Evolutionary conservation across 2,888 invertebrate genomes (phyloP).

Genomic region (Biston betularia): DNA sequence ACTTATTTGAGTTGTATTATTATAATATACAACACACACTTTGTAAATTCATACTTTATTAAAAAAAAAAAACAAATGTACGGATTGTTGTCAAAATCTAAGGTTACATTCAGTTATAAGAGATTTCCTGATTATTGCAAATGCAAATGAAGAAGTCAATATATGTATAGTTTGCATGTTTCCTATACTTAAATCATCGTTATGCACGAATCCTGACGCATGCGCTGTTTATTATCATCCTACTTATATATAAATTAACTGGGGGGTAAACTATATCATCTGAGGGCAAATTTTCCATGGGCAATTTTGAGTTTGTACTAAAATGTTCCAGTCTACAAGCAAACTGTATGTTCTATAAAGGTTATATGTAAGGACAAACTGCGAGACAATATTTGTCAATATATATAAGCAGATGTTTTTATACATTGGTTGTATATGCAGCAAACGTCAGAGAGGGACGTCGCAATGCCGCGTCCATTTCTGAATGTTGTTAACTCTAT

Average conservation of each 20-base stretch:
- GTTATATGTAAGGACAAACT: conserved; percentile 11
- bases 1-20: no score
- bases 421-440: conserved; percentile 12
- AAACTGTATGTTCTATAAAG: conserved; percentile 19
- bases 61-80: no score
- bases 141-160: conserved; percentile 65
- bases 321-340: conserved; percentile 2
- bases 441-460: conserved; percentile 14
- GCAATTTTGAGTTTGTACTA: conserved; percentile 8
- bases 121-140: conserved; percentile 40
- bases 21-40: no score
- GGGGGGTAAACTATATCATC: conserved; percentile 28
- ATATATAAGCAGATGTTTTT: conserved; percentile 3
- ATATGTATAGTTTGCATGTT: conserved; percentile 61
- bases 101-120: background rate
- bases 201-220: conserved; percentile 69
- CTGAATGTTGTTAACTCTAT: conserved; percentile 19
- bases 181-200: conserved; percentile 53
- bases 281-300: conserved; percentile 17
- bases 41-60: no score
- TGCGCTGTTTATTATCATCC: conserved; percentile 61
- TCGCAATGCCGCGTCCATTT: conserved; percentile 8
- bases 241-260: conserved; percentile 26
- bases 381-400: background rate
- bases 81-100: no score